A percentile compares a stretch with the other conserved stretches of the same genome.
Evolutionary conservation across 2,888 invertebrate genomes (phyloP).

Genomic region (Rugalucina vietnamica): DNA sequence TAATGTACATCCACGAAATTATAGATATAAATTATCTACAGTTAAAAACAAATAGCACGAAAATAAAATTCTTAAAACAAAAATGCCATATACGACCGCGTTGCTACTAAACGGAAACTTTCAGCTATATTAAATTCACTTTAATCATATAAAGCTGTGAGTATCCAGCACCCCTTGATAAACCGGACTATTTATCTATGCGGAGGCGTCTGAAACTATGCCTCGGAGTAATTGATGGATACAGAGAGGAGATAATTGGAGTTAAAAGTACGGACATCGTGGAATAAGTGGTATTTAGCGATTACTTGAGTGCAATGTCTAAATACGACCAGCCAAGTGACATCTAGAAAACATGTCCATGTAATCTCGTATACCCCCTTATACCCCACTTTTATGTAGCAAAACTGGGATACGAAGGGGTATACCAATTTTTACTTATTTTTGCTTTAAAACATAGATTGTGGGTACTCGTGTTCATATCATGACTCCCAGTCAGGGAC

Average conservation of each 20-base stretch:
- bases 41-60: conserved; percentile 37
- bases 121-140: conserved; percentile 49
- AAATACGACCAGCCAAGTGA: too few relatives aligned
- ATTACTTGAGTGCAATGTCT: too few relatives aligned
- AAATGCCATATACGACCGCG: conserved; percentile 44
- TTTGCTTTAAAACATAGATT: too few relatives aligned
- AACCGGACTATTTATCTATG: conserved; percentile 50
- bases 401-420: too few relatives aligned
- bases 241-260: conserved; percentile 49
- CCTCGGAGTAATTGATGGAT: conserved; percentile 52
- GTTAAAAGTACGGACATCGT: conserved; percentile 36
- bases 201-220: conserved; percentile 40
- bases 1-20: neutral
- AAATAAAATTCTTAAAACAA: conserved; percentile 40
- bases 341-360: too few relatives aligned
- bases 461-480: too few relatives aligned
- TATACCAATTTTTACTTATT: too few relatives aligned
- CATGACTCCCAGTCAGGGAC: too few relatives aligned
- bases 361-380: too few relatives aligned
- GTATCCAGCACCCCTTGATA: conserved; percentile 43
- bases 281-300: neutral
- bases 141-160: conserved; percentile 59
- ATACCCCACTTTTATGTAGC: too few relatives aligned
- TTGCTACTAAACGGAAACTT: conserved; percentile 61
- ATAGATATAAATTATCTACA: conserved; percentile 8